These are phyloP conservation scores for Trissonchulus sp. DNA, from an alignment of 2,888 invertebrate species.

Conservation along the genomic window DNA sequence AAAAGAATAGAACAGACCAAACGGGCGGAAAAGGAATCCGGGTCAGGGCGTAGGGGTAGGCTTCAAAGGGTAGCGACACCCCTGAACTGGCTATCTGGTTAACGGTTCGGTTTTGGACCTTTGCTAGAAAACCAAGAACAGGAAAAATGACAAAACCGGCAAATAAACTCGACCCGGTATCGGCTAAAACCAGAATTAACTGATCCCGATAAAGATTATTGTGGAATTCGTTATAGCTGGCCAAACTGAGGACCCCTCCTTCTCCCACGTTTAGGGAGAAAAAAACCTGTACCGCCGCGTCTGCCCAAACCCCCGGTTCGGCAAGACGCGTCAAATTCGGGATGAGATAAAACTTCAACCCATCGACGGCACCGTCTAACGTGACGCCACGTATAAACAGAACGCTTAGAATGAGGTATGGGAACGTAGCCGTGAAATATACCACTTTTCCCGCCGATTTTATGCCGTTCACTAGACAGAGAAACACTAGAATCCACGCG, in stretches of 20 bases:
- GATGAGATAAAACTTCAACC: conserved; percentile 16
- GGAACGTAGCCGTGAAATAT: conserved; percentile 21
- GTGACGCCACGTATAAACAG: conserved; percentile 25
- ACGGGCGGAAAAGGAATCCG: neutral
- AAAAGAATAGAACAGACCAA: conserved; percentile 26
- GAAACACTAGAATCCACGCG: too few species aligned
- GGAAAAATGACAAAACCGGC: conserved; percentile 29
- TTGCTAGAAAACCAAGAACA: conserved; percentile 26
- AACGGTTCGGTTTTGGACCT: neutral
- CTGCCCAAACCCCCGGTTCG: conserved; percentile 16
- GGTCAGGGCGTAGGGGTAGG: conserved; percentile 27
- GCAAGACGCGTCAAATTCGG: neutral
- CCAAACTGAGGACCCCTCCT: conserved; percentile 23
- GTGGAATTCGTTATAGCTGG: conserved; percentile 29
- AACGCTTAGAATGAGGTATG: conserved; percentile 2
- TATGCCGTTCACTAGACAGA: too few species aligned
- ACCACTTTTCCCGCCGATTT: conserved; percentile 23
- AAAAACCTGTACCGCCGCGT: conserved; percentile 21
- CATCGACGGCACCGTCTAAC: neutral
- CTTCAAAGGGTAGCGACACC: conserved; percentile 21
- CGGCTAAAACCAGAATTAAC: conserved; percentile 27
- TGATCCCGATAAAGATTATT: conserved; percentile 28
- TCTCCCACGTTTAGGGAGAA: conserved; percentile 27
- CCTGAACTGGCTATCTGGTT: conserved; percentile 20
- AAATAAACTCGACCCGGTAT: conserved; percentile 27